phyloP scores from a whole-genome alignment of 2,113 vertebrate genomes.

The Melanotaenia duboulayi region DNA sequence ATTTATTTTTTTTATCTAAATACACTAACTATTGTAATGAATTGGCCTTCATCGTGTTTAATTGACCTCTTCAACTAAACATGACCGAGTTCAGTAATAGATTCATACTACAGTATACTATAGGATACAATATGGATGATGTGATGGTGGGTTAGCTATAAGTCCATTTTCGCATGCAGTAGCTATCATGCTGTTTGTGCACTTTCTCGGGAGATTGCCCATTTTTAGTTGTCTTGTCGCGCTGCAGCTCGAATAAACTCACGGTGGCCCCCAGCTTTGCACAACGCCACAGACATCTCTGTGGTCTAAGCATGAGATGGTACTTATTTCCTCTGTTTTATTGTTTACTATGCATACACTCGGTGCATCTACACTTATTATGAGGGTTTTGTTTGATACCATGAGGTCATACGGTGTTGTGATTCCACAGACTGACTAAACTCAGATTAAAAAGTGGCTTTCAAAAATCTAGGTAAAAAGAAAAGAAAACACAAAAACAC shows the following conservation, averaged over 20 bases:
- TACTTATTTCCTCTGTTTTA: neutral
- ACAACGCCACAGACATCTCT: neutral
- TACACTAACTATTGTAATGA: neutral
- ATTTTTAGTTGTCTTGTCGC: conserved; percentile 21
- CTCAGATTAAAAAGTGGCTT: neutral
- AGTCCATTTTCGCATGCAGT: neutral
- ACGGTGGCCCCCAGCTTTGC: conserved; percentile 3
- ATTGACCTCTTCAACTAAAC: too few relatives aligned
- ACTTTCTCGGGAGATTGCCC: conserved; percentile 40
- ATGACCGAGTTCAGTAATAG: too few relatives aligned
- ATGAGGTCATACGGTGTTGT: neutral
- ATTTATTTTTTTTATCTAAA: too few relatives aligned
- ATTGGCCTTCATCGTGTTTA: too few relatives aligned
- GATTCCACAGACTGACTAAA: neutral
- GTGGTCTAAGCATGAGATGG: conserved; percentile 14
- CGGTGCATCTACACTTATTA: neutral
- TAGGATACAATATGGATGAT: neutral
- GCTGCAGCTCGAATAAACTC: conserved; percentile 40
- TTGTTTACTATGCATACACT: neutral
- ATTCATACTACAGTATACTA: too few relatives aligned
- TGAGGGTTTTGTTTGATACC: conserved; percentile 13
- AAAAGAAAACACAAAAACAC: neutral
- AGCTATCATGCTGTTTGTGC: conserved; percentile 22
- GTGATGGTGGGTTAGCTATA: neutral
- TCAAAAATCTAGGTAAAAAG: neutral